Evolutionary conservation across 2,888 invertebrate genomes (phyloP).

Genomic region (Dryobota labecula): DNA sequence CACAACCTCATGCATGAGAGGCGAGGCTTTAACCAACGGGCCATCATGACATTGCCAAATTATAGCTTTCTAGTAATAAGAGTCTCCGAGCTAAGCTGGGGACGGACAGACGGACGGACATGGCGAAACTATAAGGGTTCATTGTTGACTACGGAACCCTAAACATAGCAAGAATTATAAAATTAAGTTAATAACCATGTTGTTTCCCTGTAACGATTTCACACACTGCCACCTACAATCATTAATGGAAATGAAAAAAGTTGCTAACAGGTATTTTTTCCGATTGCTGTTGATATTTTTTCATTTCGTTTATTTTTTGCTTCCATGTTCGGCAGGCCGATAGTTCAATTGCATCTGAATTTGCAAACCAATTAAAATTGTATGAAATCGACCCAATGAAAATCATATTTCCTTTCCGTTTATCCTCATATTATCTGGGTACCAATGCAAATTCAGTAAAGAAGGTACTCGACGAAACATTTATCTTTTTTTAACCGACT

Average conservation of each 20-base stretch:
- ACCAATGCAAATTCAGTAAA: background rate
- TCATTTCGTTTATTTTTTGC: slow-evolving; percentile 32
- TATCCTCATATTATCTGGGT: background rate
- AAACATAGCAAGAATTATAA: too few relatives aligned
- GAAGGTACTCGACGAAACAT: background rate
- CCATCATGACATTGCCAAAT: too few relatives aligned
- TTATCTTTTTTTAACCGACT: too few relatives aligned
- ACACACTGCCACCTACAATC: slow-evolving; percentile 24
- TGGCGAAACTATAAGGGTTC: too few relatives aligned
- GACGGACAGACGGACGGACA: too few relatives aligned
- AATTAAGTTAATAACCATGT: too few relatives aligned
- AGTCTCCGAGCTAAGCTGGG: too few relatives aligned
- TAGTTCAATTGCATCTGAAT: slow-evolving; percentile 31
- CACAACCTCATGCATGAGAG: too few relatives aligned
- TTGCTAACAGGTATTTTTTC: background rate
- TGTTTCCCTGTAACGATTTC: slow-evolving; percentile 26
- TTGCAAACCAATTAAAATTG: slow-evolving; percentile 49
- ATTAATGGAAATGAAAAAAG: slow-evolving; percentile 13
- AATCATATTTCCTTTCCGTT: slow-evolving; percentile 5
- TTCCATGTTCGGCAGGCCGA: slow-evolving; percentile 9
- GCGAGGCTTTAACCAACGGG: too few relatives aligned
- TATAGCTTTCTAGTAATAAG: too few relatives aligned
- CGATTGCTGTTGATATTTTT: slow-evolving; percentile 17
- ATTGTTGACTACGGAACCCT: too few relatives aligned
- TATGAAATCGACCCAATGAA: background rate